Evolutionary conservation across 2,888 invertebrate genomes (phyloP), one percentile per base, ranked within the genome.

Genomic region (Pandemis cinnamomeana): DNA sequence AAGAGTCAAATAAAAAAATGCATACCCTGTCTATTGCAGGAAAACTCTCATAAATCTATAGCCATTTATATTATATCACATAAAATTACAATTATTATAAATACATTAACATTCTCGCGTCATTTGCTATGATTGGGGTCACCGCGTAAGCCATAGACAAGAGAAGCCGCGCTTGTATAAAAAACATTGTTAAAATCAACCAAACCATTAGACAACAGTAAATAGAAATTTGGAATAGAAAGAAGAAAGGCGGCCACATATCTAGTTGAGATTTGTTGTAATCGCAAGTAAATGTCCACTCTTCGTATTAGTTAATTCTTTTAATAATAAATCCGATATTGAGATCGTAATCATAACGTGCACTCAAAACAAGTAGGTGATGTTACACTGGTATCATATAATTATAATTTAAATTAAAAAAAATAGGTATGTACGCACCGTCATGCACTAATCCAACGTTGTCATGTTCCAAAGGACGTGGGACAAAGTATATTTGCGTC

Each of bases 41-140:
- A 80, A 83, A 81, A 83, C 81, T 82, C 82, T 81, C 86, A 87
- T 86, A 85, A 87, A 87, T 84, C 86, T 88, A 87, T 89, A 90
- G 86, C 87, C 89, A 86, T 87, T 78, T 75, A 71, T 81, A 84
- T 86, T 81, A 89, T 91, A 92, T 92, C 91, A 92, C 92, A 91
- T 88, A 86, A 86, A 86, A 83, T 88, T 86, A 89, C 83, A 88
- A 86, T 86, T 27, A 64, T 71, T 83, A 90, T 84, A 88, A 86
- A 86, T 86, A 86, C 81, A 82, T 79, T 80, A 83, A 83, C 85
- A 84, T 80, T 79, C 84, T 84, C 82, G 78, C 81, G 81, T 83
- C 83, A 77, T 83, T 80, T 79, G 78, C 75, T 76, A 44, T 64
- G 64, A 27, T 79, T 87, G 88, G 87, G 88, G 88, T 86, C 88